These are phyloP conservation scores for Drosophila ohnishii DNA, from an alignment of 1,140 invertebrate genomes.

Conservation along the genomic window DNA sequence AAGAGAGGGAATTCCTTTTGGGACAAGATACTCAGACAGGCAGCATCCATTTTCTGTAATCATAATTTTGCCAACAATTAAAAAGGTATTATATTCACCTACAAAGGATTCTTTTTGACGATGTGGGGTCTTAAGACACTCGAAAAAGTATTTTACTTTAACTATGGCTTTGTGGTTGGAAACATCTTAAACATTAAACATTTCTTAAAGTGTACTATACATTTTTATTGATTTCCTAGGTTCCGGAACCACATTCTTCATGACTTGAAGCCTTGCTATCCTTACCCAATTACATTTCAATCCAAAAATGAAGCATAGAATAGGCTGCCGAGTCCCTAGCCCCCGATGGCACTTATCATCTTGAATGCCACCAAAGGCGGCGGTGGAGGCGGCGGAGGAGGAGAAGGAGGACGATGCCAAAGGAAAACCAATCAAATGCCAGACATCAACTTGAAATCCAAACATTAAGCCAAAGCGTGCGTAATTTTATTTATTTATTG, in stretches of 20 bases:
- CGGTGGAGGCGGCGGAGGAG: too few species aligned
- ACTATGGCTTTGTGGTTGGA: too few species aligned
- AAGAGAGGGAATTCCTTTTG: not conserved
- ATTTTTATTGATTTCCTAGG: slow-evolving; percentile 4
- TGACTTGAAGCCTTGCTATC: slow-evolving; percentile 7
- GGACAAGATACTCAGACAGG: not conserved
- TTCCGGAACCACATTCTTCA: not conserved
- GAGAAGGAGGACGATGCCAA: not conserved
- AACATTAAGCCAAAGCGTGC: slow-evolving; percentile 71
- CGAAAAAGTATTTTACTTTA: too few species aligned
- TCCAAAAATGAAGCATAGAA: slow-evolving; percentile 34
- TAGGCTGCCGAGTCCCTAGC: not conserved
- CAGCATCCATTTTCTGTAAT: not conserved
- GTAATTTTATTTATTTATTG: slow-evolving; percentile 81
- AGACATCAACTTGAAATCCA: slow-evolving; percentile 70
- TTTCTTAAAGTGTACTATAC: not conserved
- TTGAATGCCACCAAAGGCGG: slow-evolving; percentile 21
- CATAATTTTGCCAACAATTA: not conserved
- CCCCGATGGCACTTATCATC: slow-evolving; percentile 8
- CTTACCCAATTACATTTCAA: slow-evolving; percentile 51
- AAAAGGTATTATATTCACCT: not conserved
- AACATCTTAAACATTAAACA: too few species aligned
- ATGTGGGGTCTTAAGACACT: not conserved
- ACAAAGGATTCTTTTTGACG: not conserved
- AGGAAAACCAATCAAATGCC: slow-evolving; percentile 71